phyloP scores from a whole-genome alignment of 2,113 vertebrate genomes.

The Leptobrachium leishanense region DNA sequence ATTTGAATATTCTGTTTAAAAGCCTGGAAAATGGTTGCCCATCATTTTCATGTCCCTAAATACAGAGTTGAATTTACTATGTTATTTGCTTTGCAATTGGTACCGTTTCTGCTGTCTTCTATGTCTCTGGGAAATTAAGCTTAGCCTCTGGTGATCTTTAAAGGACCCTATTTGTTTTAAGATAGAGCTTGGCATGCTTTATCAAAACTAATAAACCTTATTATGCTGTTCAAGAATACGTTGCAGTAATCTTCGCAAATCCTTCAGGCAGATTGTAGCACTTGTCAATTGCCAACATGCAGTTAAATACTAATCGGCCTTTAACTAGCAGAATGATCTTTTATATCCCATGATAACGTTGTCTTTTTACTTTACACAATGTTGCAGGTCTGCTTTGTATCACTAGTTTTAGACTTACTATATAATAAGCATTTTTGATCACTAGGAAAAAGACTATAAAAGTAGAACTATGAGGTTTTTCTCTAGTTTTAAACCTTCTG shows the following conservation, averaged over 20 bases:
- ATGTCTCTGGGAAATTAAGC: conserved; percentile 33
- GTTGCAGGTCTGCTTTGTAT: no score
- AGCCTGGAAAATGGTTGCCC: conserved; percentile 34
- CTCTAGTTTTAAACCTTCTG: no score
- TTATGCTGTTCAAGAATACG: conserved; percentile 18
- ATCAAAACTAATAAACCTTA: conserved; percentile 24
- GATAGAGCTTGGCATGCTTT: conserved; percentile 20
- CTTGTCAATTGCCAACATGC: conserved; percentile 20
- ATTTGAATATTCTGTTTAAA: conserved; percentile 44
- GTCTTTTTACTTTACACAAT: no score
- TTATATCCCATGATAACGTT: no score
- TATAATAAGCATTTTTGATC: no score
- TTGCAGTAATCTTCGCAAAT: conserved; percentile 16
- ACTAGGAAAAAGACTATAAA: no score
- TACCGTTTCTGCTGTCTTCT: conserved; percentile 15
- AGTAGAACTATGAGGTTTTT: no score
- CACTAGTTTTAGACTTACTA: no score
- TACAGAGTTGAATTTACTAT: conserved; percentile 32
- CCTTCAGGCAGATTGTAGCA: conserved; percentile 11
- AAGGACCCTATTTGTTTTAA: conserved; percentile 36
- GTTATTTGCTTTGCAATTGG: background rate
- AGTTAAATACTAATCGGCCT: background rate
- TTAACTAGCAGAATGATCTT: no score
- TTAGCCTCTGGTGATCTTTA: conserved; percentile 40
- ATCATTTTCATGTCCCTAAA: conserved; percentile 36